Evolutionary conservation across 2,113 vertebrate species (phyloP), one percentile per base, ranked within the genome.

Genomic region (Nipponia nippon): DNA sequence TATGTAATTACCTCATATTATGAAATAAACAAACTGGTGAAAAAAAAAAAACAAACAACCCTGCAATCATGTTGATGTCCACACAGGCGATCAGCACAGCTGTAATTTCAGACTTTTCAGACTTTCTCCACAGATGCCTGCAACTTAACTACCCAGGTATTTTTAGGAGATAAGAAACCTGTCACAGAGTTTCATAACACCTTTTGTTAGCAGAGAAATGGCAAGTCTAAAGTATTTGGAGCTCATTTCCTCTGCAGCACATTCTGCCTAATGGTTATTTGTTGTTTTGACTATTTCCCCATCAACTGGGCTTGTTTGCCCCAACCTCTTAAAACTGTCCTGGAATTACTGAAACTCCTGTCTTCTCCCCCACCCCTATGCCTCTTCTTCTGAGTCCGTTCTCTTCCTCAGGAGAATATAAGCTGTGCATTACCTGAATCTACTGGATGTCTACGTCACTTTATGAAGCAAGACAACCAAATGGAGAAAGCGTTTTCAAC

Each of bases 401-500:
- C 55, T 71, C 30, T 36, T 94, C 70, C 7, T 2, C 49, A 77
- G 78, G 34, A 26, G 3, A 91, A 56, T 36, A 79, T 7, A 72
- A 85, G 32, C 52, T 56, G 9, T 59, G 26, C 46, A 49, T 18
- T 66, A 46, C 49, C 55, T 30, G 52, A 93, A 67, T 14, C 11
- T 5, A 0, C 23, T 83, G 79, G 14, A 30, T 81, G 44, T 56
- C 61, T 52, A 8, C 0, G 0, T 77, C 47, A 87, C 34, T 84
- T 92, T 52, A 83, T 93, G 89, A 92, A 93, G 83, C 89, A 96
- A 87, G 77, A 87, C 44, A 92, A 92, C 19, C 30, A 84, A 96
- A 93, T 9, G 19, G 10, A 92, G 72, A 36, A 75, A 95, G 61
- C 38, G 66, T 65, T 95, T 96, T 84, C 80, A 92, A 92, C 52